These are phyloP conservation scores for Tetramorium bicarinatum DNA, from an alignment of 2,888 invertebrate species.

Conservation along the genomic window DNA sequence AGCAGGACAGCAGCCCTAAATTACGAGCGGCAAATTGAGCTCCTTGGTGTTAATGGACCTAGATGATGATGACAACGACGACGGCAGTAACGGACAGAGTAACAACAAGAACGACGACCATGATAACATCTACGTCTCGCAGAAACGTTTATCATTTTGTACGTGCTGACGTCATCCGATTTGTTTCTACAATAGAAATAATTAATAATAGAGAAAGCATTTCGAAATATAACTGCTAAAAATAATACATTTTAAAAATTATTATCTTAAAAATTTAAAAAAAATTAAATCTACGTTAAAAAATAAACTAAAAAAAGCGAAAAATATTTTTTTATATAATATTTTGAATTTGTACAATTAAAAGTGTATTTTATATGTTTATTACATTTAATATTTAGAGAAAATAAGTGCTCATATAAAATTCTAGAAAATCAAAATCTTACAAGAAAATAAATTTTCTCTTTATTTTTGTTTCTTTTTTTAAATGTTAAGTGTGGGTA, in stretches of 20 bases:
- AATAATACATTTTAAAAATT: neutral
- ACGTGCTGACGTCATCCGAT: neutral
- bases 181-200: neutral
- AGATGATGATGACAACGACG: slow-evolving; percentile 52
- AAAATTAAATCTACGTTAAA: neutral
- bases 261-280: neutral
- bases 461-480: neutral
- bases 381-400: neutral
- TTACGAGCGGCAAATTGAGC: slow-evolving; percentile 68
- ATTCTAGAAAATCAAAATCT: neutral
- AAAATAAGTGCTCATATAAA: neutral
- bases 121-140: slow-evolving; percentile 24
- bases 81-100: neutral
- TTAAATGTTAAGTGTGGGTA: neutral
- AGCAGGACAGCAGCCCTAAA: slow-evolving; percentile 61
- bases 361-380: neutral
- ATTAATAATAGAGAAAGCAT: neutral
- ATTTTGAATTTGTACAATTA: slow-evolving; percentile 1
- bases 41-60: slow-evolving; percentile 71
- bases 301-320: neutral
- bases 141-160: slow-evolving; percentile 3
- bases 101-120: slow-evolving; percentile 34
- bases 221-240: neutral
- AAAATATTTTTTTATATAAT: neutral
- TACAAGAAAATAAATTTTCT: neutral